These are phyloP conservation scores for Pristionchus entomophagus DNA, from an alignment of 2,888 invertebrate species.

Conservation along the genomic window DNA sequence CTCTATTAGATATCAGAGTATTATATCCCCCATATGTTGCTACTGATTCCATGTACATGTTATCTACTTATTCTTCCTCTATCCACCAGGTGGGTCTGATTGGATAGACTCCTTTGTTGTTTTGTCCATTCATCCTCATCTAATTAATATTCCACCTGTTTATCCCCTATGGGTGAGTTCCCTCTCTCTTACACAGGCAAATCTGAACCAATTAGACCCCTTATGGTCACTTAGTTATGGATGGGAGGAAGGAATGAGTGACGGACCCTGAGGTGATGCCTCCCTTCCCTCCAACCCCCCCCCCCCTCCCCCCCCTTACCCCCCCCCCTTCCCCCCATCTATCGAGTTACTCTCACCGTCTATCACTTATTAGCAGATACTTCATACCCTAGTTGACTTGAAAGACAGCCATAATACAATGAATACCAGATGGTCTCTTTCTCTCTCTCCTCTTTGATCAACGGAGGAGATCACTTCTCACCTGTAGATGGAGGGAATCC, in stretches of 20 bases:
- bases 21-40: too few relatives aligned
- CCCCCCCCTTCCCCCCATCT: too few relatives aligned
- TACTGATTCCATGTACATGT: neutral
- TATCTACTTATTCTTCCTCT: neutral
- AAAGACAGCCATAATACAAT: too few relatives aligned
- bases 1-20: too few relatives aligned
- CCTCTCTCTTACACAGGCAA: neutral
- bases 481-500: conserved; percentile 64
- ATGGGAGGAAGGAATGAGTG: neutral
- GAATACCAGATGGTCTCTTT: conserved; percentile 26
- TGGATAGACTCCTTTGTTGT: neutral
- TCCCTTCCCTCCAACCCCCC: too few relatives aligned
- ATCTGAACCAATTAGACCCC: neutral
- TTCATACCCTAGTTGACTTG: too few relatives aligned
- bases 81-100: neutral
- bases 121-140: neutral
- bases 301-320: too few relatives aligned
- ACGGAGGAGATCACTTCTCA: conserved; percentile 51
- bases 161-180: conserved; percentile 3
- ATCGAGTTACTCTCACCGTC: neutral
- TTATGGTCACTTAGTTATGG: neutral
- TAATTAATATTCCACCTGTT: conserved; percentile 38
- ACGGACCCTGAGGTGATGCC: neutral
- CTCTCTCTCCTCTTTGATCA: too few relatives aligned
- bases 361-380: neutral